Evolutionary conservation across 2,888 invertebrate species (phyloP).

Genomic region (Torymus tubicola): DNA sequence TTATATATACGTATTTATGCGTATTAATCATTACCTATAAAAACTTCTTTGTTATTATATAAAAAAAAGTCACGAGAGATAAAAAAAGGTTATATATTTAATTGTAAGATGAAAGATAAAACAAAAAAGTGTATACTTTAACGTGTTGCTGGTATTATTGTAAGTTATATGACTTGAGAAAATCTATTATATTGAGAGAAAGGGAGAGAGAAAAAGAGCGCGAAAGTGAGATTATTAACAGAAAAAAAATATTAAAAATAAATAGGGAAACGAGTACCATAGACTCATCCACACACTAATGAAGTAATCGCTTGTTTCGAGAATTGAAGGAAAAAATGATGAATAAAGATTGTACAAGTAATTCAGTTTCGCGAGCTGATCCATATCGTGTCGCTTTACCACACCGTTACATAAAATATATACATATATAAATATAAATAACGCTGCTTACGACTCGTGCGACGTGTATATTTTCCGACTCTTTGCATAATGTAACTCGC

Average conservation of each 20-base stretch:
- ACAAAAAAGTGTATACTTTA: slow-evolving; percentile 49
- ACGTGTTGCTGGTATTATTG: slow-evolving; percentile 56
- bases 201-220: slow-evolving; percentile 33
- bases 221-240: slow-evolving; percentile 43
- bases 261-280: slow-evolving; percentile 24
- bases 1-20: slow-evolving; percentile 33
- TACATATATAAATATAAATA: slow-evolving; percentile 16
- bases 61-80: slow-evolving; percentile 34
- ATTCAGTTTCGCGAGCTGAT: slow-evolving; percentile 35
- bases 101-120: slow-evolving; percentile 53
- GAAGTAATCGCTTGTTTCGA: slow-evolving; percentile 26
- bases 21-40: slow-evolving; percentile 44
- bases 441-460: slow-evolving; percentile 20
- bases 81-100: slow-evolving; percentile 55
- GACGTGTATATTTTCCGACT: slow-evolving; percentile 42
- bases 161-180: slow-evolving; percentile 56
- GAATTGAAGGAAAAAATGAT: not conserved
- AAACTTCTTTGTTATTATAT: slow-evolving; percentile 54
- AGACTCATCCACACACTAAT: slow-evolving; percentile 27
- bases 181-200: slow-evolving; percentile 50
- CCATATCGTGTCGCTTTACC: slow-evolving; percentile 18
- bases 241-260: slow-evolving; percentile 14
- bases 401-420: too few relatives aligned
- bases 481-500: not conserved
- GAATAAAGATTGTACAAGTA: too few relatives aligned